Evolutionary conservation across 30 jellyfish, hydroid and myxozoan species (phyloP), one percentile per base, ranked within the genome.

Genomic region (Aurelia sp.): DNA sequence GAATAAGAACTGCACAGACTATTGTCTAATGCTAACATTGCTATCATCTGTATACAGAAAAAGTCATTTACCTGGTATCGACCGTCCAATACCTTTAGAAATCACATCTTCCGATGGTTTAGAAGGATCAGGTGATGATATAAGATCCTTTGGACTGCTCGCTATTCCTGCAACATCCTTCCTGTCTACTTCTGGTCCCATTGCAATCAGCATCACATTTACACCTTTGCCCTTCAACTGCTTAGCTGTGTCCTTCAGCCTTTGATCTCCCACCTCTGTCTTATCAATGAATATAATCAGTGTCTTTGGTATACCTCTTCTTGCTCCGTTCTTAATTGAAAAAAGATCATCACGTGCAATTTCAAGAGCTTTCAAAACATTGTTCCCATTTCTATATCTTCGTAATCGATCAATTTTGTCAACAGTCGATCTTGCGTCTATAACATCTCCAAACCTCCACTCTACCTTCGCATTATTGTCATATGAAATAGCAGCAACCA

Each of bases 331-430:
- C 9, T 33, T 52, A 3, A 21, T 74, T 16, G 88, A 15, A 33
- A 80, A 80, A 6, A 92, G 78, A 1, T 44, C 24, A 13, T 31
- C 71, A 8, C 77, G 15, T 17, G 93, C 92, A 17, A 81, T 48
- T 68, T 82, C 90, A 10, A 92, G 60, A 53, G 96, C 96, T 52
- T 50, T 71, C 55, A 65, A 58, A 12, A 92, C 78, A 70, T 81
- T 69, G 18, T 67, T 67, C 0, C 87, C 73, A 35, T 8, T 52
- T 30, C 74, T 24, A 2, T 8, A 15, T 33, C 69, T 70, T 51
- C 51, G 41, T 8, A 84, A 38, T 15, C 30, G 58, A 17, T 60
- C 82, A 71, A 84, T 72, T 8, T 40, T 30, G 0, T 27, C 67
- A 0, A 50, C 27, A 4, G 76, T 68, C 41, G 72, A 30, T 2